Evolutionary conservation across 1,140 invertebrate species (phyloP), one percentile per base, ranked within the genome.

Genomic region (Elymnias hypermnestra): DNA sequence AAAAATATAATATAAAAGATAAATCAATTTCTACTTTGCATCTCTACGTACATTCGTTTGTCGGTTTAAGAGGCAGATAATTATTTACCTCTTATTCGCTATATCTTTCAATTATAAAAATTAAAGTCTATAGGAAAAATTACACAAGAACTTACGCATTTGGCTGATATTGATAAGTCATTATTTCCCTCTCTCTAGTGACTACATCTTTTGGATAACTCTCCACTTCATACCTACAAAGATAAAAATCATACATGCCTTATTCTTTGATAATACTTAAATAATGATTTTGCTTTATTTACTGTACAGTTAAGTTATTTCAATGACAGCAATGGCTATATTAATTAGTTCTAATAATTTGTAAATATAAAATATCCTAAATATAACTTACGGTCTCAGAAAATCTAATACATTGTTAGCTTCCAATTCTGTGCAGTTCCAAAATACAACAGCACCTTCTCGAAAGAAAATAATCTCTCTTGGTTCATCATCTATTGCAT

Each of bases 391-490:
- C 62, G 72, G 56, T 46, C 87, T 91, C 28, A 95, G 65, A 81
- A 96, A 94, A 26, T 89, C 83, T 4, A 97, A 72, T 2, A 97
- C 83, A 87, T 93, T 94, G 43, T 89, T 89, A 31, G 90, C 89
- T 72, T 99, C 97, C 35, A 94, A 63, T 50, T 96, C 92, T 14
- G 91, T 89, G 48, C 97, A 91, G 86, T 98, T 98, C 97, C 97
- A 99, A 77, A 98, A 93, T 0, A 98, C 94, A 8, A 96, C 90
- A 12, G 93, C 92, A 5, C 96, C 96, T 86, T 98, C 94, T 31
- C 94, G 53, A 42, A 84, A 84, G 50, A 84, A 77, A 2, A 83
- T 61, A 5, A 84, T 83, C 54, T 84, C 72, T 13, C 81, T 52
- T 0, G 74, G 71, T 23, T 84, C 81, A 13, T 62, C 25, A 4